Evolutionary conservation across 2,888 invertebrate species (phyloP).

Genomic region (Folsomia candida): DNA sequence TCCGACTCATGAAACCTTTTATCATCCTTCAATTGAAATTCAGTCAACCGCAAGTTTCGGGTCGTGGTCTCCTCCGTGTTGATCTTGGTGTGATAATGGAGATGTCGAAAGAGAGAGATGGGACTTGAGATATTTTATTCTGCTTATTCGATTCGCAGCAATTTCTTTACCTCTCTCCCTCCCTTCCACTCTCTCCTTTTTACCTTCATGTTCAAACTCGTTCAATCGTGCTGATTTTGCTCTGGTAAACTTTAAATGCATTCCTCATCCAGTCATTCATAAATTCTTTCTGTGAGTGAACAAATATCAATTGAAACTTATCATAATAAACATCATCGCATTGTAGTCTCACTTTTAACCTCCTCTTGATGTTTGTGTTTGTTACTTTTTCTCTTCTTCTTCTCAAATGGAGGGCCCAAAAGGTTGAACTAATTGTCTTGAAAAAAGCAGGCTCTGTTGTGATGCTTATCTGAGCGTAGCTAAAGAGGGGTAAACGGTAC

Average conservation of each 20-base stretch:
- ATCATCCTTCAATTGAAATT: constrained; percentile 5
- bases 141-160: constrained; percentile 14
- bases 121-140: constrained; percentile 14
- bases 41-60: constrained; percentile 15
- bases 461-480: not conserved
- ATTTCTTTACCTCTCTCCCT: constrained; percentile 21
- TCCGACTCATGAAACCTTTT: constrained; percentile 16
- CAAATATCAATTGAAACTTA: not conserved
- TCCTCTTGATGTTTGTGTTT: not conserved
- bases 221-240: not conserved
- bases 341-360: not conserved
- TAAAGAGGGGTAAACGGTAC: not conserved
- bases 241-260: not conserved
- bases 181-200: constrained; percentile 12
- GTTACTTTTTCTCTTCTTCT: not conserved
- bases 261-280: not conserved
- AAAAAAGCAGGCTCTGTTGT: not conserved
- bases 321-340: constrained; percentile 1
- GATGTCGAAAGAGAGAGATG: not conserved
- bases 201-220: constrained; percentile 22
- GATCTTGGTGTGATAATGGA: not conserved
- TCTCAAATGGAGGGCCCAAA: not conserved
- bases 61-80: not conserved
- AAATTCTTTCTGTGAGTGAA: not conserved
- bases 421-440: not conserved